Conservation (phyloP, 2,797 vertebrate genomes). For the Acrossocheilus wenchowensis region DNA sequence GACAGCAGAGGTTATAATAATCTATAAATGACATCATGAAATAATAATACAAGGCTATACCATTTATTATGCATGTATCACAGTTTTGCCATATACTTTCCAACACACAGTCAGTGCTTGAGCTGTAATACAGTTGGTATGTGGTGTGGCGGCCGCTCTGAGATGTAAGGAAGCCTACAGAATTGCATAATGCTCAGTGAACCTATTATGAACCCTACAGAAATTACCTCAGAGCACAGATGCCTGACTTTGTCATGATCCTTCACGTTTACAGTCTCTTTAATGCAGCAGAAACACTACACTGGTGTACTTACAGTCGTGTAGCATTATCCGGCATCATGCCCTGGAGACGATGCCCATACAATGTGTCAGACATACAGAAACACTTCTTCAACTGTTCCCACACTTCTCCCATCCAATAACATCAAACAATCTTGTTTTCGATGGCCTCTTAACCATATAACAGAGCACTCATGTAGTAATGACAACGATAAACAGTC, state of each 20-base stretch:
- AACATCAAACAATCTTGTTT: constrained; percentile 17
- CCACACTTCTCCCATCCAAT: constrained; percentile 8
- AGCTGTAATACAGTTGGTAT: constrained; percentile 21
- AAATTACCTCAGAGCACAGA: constrained; percentile 53
- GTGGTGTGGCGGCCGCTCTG: constrained; percentile 33
- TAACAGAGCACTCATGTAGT: constrained; percentile 20
- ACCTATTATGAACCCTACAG: constrained; percentile 43
- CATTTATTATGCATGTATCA: constrained; percentile 2
- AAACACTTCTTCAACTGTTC: not conserved
- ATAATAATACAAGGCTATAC: constrained; percentile 11
- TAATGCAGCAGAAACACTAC: constrained; percentile 26
- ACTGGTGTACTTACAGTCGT: constrained; percentile 29
- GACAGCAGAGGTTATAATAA: not conserved
- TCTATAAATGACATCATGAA: constrained; percentile 7
- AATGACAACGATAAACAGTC: constrained; percentile 10
- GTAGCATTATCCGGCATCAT: constrained; percentile 17
- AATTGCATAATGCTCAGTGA: constrained; percentile 42
- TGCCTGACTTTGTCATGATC: constrained; percentile 47
- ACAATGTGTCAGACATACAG: not conserved
- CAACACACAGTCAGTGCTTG: constrained; percentile 23
- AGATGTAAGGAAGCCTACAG: constrained; percentile 25
- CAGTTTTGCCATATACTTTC: not conserved
- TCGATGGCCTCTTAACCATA: constrained; percentile 18
- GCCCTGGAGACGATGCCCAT: constrained; percentile 3
- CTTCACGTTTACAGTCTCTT: constrained; percentile 37